These are phyloP conservation scores for Microctenopoma stevenorrisi DNA, from an alignment of 2,797 vertebrate genomes.

Conservation along the genomic window DNA sequence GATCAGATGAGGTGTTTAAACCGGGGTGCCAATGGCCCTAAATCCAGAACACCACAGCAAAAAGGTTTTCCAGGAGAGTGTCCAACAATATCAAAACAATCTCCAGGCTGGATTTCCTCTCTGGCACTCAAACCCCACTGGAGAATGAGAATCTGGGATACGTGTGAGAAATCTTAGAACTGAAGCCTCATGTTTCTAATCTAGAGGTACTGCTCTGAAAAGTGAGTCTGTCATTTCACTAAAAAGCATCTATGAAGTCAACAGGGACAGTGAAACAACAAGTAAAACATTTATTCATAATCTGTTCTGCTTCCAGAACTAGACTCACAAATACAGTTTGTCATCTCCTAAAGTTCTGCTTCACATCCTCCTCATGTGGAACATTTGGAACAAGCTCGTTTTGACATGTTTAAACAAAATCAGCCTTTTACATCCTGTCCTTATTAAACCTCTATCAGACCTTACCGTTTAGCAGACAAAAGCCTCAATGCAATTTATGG, in stretches of 20 bases:
- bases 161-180: conserved; percentile 54
- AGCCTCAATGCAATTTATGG: too few species aligned
- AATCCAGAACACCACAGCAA: conserved; percentile 66
- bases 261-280: conserved; percentile 5
- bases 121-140: conserved; percentile 51
- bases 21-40: conserved; percentile 52
- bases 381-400: background rate
- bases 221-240: conserved; percentile 39
- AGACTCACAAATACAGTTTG: background rate
- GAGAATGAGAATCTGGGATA: conserved; percentile 61
- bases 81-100: conserved; percentile 84
- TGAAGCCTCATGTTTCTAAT: conserved; percentile 35
- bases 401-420: conserved; percentile 40
- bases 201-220: conserved; percentile 38
- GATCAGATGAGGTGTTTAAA: conserved; percentile 71
- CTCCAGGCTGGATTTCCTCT: conserved; percentile 78
- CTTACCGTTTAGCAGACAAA: background rate
- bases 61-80: conserved; percentile 79
- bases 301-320: conserved; percentile 20
- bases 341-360: conserved; percentile 28
- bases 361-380: conserved; percentile 32
- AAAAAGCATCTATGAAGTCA: conserved; percentile 9
- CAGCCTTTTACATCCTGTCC: conserved; percentile 26
- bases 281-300: conserved; percentile 12
- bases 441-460: conserved; percentile 9